Evolutionary conservation across 2,888 invertebrate species (phyloP), one percentile per base, ranked within the genome.

Genomic region (Gymnosoma rotundatum): DNA sequence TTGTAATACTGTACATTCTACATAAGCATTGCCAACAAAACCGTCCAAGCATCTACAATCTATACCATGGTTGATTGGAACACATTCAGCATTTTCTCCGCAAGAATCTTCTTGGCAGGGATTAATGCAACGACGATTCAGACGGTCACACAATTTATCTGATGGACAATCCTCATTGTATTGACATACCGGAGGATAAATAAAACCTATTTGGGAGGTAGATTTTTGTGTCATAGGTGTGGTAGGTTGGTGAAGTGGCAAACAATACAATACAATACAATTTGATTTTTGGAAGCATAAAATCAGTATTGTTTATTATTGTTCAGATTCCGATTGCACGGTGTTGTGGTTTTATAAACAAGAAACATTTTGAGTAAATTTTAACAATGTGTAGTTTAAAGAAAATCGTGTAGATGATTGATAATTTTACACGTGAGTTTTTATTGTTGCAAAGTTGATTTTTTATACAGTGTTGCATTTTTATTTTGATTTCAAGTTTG

Each of bases 131-230:
- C 95, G 94, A 90, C 97, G 94, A 89, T 97, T 97, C 67, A 97
- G 93, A 87, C 97, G 94, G 92, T 97, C 97, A 91, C 97, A 98
- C 25, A 96, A 93, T 88, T 96, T 95, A 88, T 96, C 94, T n/a
- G 96, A 96, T 74, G 97, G 97, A 90, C 97, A 98, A 89, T 97
- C 97, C 93, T 97, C 97, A 89, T 97, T 97, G 92, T 97, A 97
- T 91, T 97, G 97, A 90, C 97, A 97, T 70, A 97, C 94, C 87
- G 94, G 93, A 88, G 93, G 93, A 85, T 93, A 91, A 60, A 92
- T 91, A 42, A 90, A 89, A 18, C 93, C 94, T 94, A 85, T 80
- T 78, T 78, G 61, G 61, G 45, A 50, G 21, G 70, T 52, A 38
- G 18, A 56, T 72, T 64, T 54, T 16, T 78, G 21, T 32, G 25